These are phyloP conservation scores for Scaptomyza graminum DNA, from an alignment of 1,140 invertebrate species.

Conservation along the genomic window DNA sequence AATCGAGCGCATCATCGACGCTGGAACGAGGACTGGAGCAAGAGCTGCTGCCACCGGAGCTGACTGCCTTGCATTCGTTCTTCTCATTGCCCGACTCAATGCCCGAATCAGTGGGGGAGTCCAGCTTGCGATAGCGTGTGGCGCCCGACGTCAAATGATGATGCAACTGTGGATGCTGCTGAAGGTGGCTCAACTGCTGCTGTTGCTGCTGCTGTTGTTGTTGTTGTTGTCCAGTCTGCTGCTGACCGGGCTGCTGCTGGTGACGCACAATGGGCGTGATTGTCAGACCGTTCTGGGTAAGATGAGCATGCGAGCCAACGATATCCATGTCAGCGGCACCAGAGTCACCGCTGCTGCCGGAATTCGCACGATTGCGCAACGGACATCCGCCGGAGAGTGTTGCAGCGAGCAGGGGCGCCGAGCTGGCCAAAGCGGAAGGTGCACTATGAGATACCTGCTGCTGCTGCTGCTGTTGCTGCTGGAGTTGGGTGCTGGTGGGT, in stretches of 20 bases:
- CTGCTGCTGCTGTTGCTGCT: conserved; percentile 83
- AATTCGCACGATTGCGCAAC: conserved; percentile 89
- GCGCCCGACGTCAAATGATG: conserved; percentile 72
- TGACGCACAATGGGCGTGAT: conserved; percentile 87
- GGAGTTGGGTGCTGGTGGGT: conserved; percentile 85
- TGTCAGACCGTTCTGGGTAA: conserved; percentile 88
- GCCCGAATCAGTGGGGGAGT: conserved; percentile 95
- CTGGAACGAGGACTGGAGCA: conserved; percentile 94
- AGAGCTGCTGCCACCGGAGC: conserved; percentile 88
- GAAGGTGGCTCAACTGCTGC: conserved; percentile 50
- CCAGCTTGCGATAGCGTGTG: conserved; percentile 90
- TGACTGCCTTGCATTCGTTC: conserved; percentile 89
- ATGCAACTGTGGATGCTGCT: conserved; percentile 71
- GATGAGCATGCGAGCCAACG: conserved; percentile 87
- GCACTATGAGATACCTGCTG: conserved; percentile 41
- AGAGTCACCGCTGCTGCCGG: conserved; percentile 91
- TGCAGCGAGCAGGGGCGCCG: conserved; percentile 90
- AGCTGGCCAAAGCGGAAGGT: conserved; percentile 82
- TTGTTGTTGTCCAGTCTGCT: conserved; percentile 54
- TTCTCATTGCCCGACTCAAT: conserved; percentile 96
- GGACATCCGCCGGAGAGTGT: conserved; percentile 89
- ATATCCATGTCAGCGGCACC: conserved; percentile 89
- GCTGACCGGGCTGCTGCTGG: conserved; percentile 52
- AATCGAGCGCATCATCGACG: conserved; percentile 90
- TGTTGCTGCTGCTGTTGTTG: conserved; percentile 56